Evolutionary conservation across 2,888 invertebrate genomes (phyloP), one percentile per base, ranked within the genome.

Genomic region (Bombylius major): DNA sequence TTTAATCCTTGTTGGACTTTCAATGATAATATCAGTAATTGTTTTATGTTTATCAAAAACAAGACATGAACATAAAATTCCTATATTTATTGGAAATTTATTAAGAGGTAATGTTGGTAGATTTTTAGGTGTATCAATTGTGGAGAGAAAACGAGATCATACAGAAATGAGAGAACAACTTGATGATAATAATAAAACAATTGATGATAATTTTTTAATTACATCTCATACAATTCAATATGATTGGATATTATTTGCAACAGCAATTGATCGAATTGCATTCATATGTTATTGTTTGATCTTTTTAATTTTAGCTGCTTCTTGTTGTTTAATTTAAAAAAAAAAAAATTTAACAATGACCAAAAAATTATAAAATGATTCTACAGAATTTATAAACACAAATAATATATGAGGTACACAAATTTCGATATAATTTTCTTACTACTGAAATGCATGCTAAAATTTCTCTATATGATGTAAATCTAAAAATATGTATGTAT

Each of bases 221-320:
- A 54, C 50, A 5, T n/a, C 33, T 12, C 45, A 52, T 39, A 69
- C 69, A 4, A 61, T 76, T 1, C 80, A 81, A 62, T 75, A 78
- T 44, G 83, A 84, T 65, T 84, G 83, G 83, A 70, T 80, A 14
- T 68, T 82, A 11, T 65, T 83, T 50, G 83, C 82, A 36, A 79
- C 79, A 5, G 79, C 81, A 7, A 75, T 84, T 54, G 83, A 84
- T 69, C 77, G 84, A 53, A 66, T 82, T 13, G 54, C 54, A 31
- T 54, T 54, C 11, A 49, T 54, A 32, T 9, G 48, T 51, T 76
- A 46, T 46, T 46, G 45, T 46, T 46, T 46, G 5, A 14, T 14
- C 3, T 46, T 46, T 14, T 11, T 46, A 14, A 46, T 46, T 46
- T 13, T 46, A 7, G 45, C 14, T 3, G 45, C 34, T 7, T 36